phyloP scores from a whole-genome alignment of 1,140 invertebrate species.

The Dreissena polymorpha region DNA sequence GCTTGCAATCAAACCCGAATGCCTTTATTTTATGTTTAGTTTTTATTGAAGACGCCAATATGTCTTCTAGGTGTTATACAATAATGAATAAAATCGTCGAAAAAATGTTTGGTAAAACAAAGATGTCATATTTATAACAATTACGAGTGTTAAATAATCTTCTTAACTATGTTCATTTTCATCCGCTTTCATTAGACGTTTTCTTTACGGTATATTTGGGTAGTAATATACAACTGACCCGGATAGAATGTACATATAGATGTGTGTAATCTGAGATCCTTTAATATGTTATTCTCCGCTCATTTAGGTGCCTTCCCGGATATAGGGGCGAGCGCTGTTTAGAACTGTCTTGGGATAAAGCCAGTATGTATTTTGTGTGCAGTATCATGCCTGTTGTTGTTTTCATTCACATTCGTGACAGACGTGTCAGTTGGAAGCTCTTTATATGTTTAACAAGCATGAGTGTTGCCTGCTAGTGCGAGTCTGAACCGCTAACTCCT shows the following conservation, averaged over 20 bases:
- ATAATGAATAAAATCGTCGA: no score
- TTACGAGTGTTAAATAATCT: no score
- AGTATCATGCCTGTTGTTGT: neutral
- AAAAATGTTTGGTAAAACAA: no score
- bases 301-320: constrained; percentile 44
- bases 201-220: neutral
- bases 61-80: no score
- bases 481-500: no score
- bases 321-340: constrained; percentile 50
- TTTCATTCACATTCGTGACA: neutral
- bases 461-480: no score
- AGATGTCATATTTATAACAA: no score
- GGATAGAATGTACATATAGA: neutral
- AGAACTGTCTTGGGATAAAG: constrained; percentile 36
- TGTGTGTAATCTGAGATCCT: neutral
- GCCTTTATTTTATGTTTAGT: no score
- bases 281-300: neutral
- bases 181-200: neutral
- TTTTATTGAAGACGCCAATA: no score
- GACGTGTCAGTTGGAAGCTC: no score
- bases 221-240: neutral
- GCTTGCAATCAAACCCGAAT: no score
- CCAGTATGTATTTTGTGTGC: constrained; percentile 43
- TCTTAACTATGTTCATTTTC: neutral
- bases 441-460: no score